Base-by-base conservation (phyloP, 2,797 vertebrate species). In the Taenioides sp. region DNA sequence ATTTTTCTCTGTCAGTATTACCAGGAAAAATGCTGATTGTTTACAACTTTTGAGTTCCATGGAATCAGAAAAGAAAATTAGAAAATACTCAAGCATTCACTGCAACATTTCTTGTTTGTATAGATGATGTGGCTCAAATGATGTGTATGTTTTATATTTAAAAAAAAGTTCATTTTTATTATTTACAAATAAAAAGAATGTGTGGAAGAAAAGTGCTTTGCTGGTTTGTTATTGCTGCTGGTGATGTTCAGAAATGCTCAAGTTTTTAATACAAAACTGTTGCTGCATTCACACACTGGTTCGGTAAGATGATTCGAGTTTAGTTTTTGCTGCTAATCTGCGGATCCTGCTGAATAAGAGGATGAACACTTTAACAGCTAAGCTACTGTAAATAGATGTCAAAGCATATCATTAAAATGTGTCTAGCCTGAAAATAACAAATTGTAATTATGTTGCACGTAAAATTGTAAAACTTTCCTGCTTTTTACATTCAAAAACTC, bases 181-280 rank as follows among this genome's bases (percentile, higher is more conserved):
- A 94, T 94, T 94, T 94, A 93, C 93, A 94, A 95, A 94, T 94
- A 94, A 94, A 93, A 93, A 91, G 91, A 93, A 92, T 93, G 91
- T 94, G 92, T 94, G 93, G 89, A 94, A 91, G 89, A 92, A 37
- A 89, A 80, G 57, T 9, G 49, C 69, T 54, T 66, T 31, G 37
- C 60, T 17, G 18, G 6, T 27, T 75, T 14, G 14, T 40, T 52
- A 59, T 76, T 18, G 25, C 23, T 65, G 25, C 49, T 25, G 22
- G 37, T 16, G 16, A 16, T 6, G 55, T n/a, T 7, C 50, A n/a
- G 6, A 2, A 52, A n/a, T 50, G 18, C 49, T 9, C 1, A 10
- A 10, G 34, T 37, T 37, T 47, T 47, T 47, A 47, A 16, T 4
- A 4, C 43, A 47, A 47, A 47, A 47, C 16, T 16, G 3, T 47